Conservation (phyloP, 2,888 invertebrate genomes). For the Oscheius sp. region DNA sequence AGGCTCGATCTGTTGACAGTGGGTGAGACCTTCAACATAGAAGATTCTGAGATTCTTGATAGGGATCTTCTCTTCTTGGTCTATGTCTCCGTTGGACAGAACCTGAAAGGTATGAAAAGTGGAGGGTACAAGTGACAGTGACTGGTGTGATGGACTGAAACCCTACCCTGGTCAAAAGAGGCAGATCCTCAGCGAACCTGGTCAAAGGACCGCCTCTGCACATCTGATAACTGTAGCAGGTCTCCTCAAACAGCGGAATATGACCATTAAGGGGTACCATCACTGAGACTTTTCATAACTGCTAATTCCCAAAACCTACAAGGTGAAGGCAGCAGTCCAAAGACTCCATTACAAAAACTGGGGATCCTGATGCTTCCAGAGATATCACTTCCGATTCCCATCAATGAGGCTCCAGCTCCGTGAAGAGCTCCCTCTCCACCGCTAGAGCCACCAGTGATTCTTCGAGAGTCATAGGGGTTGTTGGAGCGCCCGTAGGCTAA, state of each 20-base stretch:
- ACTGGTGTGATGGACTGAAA: not conserved
- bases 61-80: not conserved
- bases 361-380: slow-evolving; percentile 18
- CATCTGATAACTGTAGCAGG: slow-evolving; percentile 9
- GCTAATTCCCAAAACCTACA: not conserved
- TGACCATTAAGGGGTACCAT: slow-evolving; percentile 1
- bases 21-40: slow-evolving; percentile 8
- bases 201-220: slow-evolving; percentile 16
- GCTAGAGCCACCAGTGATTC: slow-evolving; percentile 25
- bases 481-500: not conserved
- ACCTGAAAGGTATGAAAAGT: not conserved
- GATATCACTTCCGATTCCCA: slow-evolving; percentile 19
- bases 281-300: not conserved
- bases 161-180: not conserved
- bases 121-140: not conserved
- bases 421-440: slow-evolving; percentile 30
- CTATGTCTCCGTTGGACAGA: not conserved
- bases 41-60: slow-evolving; percentile 7
- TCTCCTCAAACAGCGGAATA: not conserved
- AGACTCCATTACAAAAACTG: slow-evolving; percentile 1
- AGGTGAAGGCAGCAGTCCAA: slow-evolving; percentile 3
- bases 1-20: slow-evolving; percentile 12
- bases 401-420: slow-evolving; percentile 17
- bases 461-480: slow-evolving; percentile 21
- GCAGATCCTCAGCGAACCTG: slow-evolving; percentile 22